Base-by-base conservation (phyloP, 2,888 invertebrate species). In the Folsomia manolachei region DNA sequence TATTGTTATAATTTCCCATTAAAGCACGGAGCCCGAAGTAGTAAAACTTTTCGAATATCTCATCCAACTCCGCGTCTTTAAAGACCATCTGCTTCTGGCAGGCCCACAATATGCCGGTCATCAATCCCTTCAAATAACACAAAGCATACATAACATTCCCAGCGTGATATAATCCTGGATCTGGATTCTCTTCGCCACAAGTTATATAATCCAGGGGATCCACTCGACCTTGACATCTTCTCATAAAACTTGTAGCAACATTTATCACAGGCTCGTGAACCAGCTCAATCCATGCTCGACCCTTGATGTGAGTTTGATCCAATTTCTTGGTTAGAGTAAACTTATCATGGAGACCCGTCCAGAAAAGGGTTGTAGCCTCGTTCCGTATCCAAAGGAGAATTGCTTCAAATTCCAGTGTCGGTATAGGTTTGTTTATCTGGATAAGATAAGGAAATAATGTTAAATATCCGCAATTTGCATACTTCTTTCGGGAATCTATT, bases 31-130 rank as follows among this genome's bases (percentile, higher is more conserved):
- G 76, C 18, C 79, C 79, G 66, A 68, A 75, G 11, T 70, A 71
- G 56, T 79, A 79, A 60, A 79, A 79, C 19, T 71, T 68, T 25
- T 79, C 77, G 69, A 79, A 76, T n/a, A 73, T 70, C 63, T 72
- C 70, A 21, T 77, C 74, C 18, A 76, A 66, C n/a, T 53, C 63
- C 1, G 67, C 64, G 11, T 71, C 62, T 25, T 75, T 68, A 0
- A 75, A 56, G 23, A 56, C 26, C 52, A 63, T 74, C 21, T 67
- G 66, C 26, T 61, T 68, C 11, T 70, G 63, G 1, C 73, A 69
- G 18, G 64, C 72, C 23, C 74, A 60, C 4, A 79, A 60, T 9
- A 76, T 53, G 0, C 79, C 79, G 21, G 77, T 62, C 7, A 79
- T 24, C 21, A 56, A 7, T 19, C n/a, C n/a, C n/a, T 21, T 56